Evolutionary conservation across 2,113 vertebrate species (phyloP), one percentile per base, ranked within the genome.

Genomic region (Pampusana beccarii): DNA sequence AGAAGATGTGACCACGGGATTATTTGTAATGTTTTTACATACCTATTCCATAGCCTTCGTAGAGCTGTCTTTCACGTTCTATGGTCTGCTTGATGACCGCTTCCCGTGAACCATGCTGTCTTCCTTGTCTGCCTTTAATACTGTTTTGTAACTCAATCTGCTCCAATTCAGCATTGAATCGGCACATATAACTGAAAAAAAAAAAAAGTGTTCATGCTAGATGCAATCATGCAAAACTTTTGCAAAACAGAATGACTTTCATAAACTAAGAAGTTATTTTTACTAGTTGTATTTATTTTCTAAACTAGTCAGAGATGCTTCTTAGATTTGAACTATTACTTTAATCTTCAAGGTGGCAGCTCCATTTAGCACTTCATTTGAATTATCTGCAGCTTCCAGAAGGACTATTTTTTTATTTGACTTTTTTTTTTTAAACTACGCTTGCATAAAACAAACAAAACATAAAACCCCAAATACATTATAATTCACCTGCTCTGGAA

Each of bases 101-200:
- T 96, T 99, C 99, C 80, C 99, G 98, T 89, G 99, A 98, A 8
- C 96, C 94, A 46, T 99, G 99, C 40, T 98, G 98, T 86, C 99
- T 98, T 73, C 99, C 99, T 97, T 99, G 99, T 51, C 99, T 99
- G 88, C 98, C 99, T 97, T 98, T 99, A 97, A 99, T 99, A 81
- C 98, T 98, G 88, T 99, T 99, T 8, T 97, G 97, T 75, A 99
- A 95, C 88, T 99, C 98, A 67, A 99, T 99, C 97, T 99, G 99
- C 83, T 99, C 99, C 60, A 99, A 95, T 79, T 99, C 99, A 7
- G 60, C 86, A 61, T 98, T 97, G 64, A 99, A 99, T 38, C 99
- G 98, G 80, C 98, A 98, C 79, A 99, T 98, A 60, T 99, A 99
- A 79, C 99, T 99, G 96, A 60, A 97, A 95, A 84, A 96, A 94